Base-by-base conservation (phyloP, 2,797 vertebrate genomes). In the Odontamblyopus rebecca region DNA sequence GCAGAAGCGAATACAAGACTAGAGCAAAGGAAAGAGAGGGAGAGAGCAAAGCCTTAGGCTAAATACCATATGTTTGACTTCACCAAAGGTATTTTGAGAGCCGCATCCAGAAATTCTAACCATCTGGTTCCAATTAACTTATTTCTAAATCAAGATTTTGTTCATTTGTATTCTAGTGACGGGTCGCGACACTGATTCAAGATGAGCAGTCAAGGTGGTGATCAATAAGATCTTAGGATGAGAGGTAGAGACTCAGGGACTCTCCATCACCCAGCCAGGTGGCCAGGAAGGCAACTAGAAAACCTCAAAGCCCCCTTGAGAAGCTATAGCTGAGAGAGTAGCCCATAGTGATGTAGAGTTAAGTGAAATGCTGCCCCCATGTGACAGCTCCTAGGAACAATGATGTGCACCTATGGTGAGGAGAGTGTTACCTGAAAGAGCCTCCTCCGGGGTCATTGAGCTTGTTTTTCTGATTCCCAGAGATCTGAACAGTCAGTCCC, bases 341-440 rank as follows among this genome's bases (percentile, higher is more conserved):
- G 90, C 92, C 90, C 38, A 78, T 86, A 90, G 92, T 88, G 77
- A 91, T 82, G 64, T 4, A n/a, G 74, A 87, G 89, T 82, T 88
- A 88, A 93, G 92, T 94, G 92, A 94, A 94, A 96, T 91, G 94
- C 94, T 96, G 96, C 96, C 96, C 95, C 93, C 97, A 93, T 94
- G 94, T 97, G 97, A 86, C 76, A 51, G 63, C 62, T 51, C 48
- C 0, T 4, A 0, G 66, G 64, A 85, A 87, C 75, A 18, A 63
- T 84, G 76, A 68, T 48, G 70, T 5, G 29, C 27, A 30, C 71
- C 69, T 67, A 64, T 54, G 57, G 72, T 5, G 9, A 68, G 56
- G 30, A 62, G 56, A 69, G 83, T 80, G 88, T 85, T 95, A 96
- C 94, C 92, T 94, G 93, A 94, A 96, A 90, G 94, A 95, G 89